These are phyloP conservation scores for Falco novaeseelandiae DNA, from an alignment of 2,797 vertebrate genomes.

Conservation along the genomic window DNA sequence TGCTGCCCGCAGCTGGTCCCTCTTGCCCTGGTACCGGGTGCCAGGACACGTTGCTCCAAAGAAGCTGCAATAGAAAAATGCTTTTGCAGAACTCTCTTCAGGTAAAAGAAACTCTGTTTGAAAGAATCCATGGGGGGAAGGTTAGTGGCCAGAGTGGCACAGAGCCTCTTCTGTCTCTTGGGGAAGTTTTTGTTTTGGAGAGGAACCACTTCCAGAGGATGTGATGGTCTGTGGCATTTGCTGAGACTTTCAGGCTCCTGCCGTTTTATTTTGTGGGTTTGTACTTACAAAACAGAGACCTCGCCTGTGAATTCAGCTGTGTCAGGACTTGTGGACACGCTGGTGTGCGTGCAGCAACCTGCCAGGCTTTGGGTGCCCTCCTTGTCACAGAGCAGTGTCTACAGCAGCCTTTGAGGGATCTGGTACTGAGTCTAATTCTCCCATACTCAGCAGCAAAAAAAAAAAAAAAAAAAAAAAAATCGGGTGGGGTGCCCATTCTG, in stretches of 20 bases:
- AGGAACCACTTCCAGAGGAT: not conserved
- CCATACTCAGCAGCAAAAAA: not conserved
- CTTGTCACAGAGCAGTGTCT: not conserved
- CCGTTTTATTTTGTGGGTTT: not conserved
- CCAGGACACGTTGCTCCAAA: not conserved
- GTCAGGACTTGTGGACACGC: not conserved
- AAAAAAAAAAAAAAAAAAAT: not conserved
- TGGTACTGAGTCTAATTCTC: not conserved
- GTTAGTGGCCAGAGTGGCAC: not conserved
- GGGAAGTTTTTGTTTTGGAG: not conserved
- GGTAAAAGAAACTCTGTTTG: not conserved
- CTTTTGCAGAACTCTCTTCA: not conserved
- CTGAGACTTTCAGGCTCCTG: not conserved
- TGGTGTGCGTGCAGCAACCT: not conserved
- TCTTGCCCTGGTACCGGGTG: rapidly evolving
- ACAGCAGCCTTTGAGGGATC: not conserved
- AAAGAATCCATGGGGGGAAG: not conserved
- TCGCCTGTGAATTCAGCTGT: not conserved
- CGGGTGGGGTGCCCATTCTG: not conserved
- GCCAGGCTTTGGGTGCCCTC: not conserved
- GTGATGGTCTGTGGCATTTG: not conserved
- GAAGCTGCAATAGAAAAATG: not conserved
- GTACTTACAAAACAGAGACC: not conserved
- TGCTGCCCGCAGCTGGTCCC: not conserved
- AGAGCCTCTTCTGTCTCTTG: not conserved